phyloP scores from a whole-genome alignment of 2,797 vertebrate species.

The Trichosurus vulpecula region DNA sequence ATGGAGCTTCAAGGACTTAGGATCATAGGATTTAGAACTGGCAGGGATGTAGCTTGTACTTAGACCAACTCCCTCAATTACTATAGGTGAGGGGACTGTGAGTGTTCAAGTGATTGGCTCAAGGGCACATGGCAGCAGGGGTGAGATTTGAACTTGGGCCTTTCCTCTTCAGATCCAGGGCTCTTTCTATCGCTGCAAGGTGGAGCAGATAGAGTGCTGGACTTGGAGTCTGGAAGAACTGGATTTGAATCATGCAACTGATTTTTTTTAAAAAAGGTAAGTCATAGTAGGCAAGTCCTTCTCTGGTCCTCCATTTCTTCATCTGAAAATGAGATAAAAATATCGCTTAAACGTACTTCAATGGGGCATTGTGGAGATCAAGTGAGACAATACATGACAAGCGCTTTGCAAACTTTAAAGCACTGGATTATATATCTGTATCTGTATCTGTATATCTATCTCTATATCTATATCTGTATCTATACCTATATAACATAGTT shows the following conservation, averaged over 20 bases:
- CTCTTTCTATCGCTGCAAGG: neutral
- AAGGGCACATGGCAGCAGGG: too few relatives aligned
- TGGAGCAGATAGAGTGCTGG: neutral
- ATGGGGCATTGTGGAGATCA: neutral
- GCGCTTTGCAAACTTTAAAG: neutral
- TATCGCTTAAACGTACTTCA: neutral
- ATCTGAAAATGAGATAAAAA: neutral
- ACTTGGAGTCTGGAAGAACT: neutral
- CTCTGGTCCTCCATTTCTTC: neutral
- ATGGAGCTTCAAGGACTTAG: neutral
- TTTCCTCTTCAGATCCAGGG: neutral
- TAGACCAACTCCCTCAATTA: neutral
- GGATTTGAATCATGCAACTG: neutral
- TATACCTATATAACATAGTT: neutral
- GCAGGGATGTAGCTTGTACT: neutral
- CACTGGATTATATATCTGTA: too few relatives aligned
- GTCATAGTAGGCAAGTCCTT: neutral
- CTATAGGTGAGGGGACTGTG: neutral
- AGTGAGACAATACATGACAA: neutral
- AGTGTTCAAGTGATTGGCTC: neutral
- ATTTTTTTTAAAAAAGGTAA: neutral
- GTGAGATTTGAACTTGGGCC: neutral
- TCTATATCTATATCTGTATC: too few relatives aligned
- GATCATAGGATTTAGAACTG: neutral
- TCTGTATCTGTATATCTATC: too few relatives aligned